Percentiles rank a stretch among this genome's conserved stretches.
Conservation (phyloP, 2,113 vertebrate genomes). For the Orthonyx spaldingii region DNA sequence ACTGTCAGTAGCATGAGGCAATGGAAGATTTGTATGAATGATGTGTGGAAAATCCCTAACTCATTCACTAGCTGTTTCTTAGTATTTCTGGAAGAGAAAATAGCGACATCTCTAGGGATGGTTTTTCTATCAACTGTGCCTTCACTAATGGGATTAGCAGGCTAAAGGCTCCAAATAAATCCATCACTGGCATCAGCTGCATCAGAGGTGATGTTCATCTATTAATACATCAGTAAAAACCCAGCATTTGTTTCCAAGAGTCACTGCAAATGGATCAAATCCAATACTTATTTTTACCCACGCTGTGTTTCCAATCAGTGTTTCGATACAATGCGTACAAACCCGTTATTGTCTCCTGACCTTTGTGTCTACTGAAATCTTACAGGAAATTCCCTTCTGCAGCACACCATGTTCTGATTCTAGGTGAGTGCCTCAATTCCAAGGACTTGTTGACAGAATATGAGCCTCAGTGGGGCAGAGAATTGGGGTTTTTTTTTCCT, state of each 20-base stretch:
- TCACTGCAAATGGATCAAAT: neutral
- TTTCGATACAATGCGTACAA: fast-evolving
- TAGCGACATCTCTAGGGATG: neutral
- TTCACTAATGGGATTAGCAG: constrained; percentile 40
- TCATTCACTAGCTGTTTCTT: neutral
- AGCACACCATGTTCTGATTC: neutral
- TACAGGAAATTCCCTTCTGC: neutral
- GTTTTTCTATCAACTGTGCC: neutral
- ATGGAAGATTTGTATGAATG: constrained; percentile 10
- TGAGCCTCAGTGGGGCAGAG: neutral
- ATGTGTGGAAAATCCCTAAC: constrained; percentile 12
- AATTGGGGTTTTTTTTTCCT: neutral
- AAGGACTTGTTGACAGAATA: neutral
- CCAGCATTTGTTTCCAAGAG: neutral
- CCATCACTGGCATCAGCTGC: neutral
- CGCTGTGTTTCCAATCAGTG: neutral
- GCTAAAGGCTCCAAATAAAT: constrained; percentile 6
- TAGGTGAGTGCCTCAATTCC: neutral
- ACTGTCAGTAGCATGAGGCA: constrained; percentile 7
- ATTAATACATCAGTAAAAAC: neutral
- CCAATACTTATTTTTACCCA: neutral
- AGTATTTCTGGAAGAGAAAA: constrained; percentile 9
- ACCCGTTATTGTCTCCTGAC: neutral
- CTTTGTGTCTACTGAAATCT: neutral
- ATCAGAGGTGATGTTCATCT: neutral